A percentile compares a stretch with the other conserved stretches of the same genome.
Evolutionary conservation across 1,140 invertebrate species (phyloP).

Genomic region (Pentalonia nigronervosa): DNA sequence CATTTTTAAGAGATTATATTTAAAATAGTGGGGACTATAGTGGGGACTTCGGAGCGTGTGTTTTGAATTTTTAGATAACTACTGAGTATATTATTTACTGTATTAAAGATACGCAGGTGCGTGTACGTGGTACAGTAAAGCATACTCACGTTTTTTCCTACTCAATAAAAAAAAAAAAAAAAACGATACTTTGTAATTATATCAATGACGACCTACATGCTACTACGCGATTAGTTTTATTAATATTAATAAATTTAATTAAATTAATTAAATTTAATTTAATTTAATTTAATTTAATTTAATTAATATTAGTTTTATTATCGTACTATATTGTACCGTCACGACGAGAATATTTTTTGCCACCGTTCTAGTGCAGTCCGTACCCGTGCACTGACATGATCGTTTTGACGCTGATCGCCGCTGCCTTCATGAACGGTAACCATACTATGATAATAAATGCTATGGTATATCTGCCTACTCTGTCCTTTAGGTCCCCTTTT

Average conservation of each 20-base stretch:
- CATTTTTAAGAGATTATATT: not conserved
- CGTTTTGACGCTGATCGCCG: not conserved
- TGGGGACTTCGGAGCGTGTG: not conserved
- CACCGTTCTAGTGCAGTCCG: not conserved
- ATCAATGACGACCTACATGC: not conserved
- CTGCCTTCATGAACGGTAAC: slow-evolving; percentile 40
- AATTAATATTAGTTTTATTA: too few species aligned
- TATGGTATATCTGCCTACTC: too few species aligned
- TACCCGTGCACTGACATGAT: not conserved
- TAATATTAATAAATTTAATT: too few species aligned
- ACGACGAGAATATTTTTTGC: not conserved
- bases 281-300: too few species aligned
- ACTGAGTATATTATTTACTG: not conserved
- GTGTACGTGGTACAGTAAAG: too few species aligned
- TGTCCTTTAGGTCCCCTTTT: too few species aligned
- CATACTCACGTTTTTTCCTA: not conserved
- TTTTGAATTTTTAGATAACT: not conserved
- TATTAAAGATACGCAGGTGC: not conserved
- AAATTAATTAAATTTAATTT: too few species aligned
- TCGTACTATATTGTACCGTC: not conserved
- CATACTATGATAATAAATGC: too few species aligned
- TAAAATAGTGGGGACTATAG: too few species aligned
- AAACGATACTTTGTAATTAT: not conserved
- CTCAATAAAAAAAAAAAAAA: not conserved
- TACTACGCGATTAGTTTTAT: not conserved